Conservation (phyloP, 2,888 invertebrate genomes). For the Subacronicta megacephala region DNA sequence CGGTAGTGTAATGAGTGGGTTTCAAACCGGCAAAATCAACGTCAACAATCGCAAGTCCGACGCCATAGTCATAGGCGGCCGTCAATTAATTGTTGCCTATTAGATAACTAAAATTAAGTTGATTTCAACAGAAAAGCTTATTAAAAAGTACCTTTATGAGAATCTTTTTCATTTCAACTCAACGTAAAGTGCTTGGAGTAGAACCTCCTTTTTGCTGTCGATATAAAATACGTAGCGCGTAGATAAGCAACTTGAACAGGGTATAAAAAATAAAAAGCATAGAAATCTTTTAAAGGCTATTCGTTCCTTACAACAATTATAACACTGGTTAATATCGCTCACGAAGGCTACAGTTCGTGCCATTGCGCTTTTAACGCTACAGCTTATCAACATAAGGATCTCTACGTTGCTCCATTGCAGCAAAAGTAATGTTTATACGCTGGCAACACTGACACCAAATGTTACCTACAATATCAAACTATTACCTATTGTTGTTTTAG, state of each 20-base stretch:
- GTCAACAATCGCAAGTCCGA: too few species aligned
- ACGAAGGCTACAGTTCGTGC: slow-evolving; percentile 57
- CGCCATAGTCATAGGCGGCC: too few species aligned
- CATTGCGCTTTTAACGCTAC: slow-evolving; percentile 63
- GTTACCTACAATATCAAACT: slow-evolving; percentile 33
- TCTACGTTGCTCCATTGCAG: slow-evolving; percentile 47
- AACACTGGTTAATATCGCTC: slow-evolving; percentile 53
- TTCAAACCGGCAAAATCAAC: too few species aligned
- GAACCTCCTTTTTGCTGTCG: slow-evolving; percentile 18
- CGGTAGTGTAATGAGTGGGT: too few species aligned
- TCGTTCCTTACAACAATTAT: slow-evolving; percentile 55
- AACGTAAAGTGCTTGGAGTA: background rate
- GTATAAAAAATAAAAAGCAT: slow-evolving; percentile 18
- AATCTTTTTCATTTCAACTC: background rate
- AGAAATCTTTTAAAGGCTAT: slow-evolving; percentile 39
- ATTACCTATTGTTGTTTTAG: slow-evolving; percentile 38
- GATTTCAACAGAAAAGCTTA: too few species aligned
- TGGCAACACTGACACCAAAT: slow-evolving; percentile 40
- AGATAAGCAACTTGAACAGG: slow-evolving; percentile 30
- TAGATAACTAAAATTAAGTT: too few species aligned
- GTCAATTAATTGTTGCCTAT: too few species aligned
- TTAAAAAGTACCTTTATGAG: too few species aligned
- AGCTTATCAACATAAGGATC: slow-evolving; percentile 54
- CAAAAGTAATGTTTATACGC: slow-evolving; percentile 54
- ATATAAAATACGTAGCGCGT: slow-evolving; percentile 15